phyloP scores from a whole-genome alignment of 2,888 invertebrate species.

The Leptopterna dolabrata region DNA sequence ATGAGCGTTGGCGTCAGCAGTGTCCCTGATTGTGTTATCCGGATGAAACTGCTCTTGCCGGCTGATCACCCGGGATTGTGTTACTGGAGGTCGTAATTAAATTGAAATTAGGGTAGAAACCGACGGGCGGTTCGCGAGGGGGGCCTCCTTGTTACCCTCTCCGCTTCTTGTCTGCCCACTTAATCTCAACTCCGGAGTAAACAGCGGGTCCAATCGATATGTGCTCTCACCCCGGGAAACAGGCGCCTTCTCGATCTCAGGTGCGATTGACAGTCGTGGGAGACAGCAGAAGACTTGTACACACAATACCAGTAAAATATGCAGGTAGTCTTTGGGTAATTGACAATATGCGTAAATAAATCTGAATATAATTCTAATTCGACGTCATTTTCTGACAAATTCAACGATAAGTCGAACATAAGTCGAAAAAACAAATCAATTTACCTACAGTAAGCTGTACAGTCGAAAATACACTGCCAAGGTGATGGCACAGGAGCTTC shows the following conservation, averaged over 20 bases:
- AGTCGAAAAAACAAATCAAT: too few species aligned
- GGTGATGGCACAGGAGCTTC: too few species aligned
- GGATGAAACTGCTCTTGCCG: conserved; percentile 18
- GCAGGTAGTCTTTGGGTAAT: too few species aligned
- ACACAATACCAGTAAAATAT: too few species aligned
- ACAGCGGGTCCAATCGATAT: conserved; percentile 13
- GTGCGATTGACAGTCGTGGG: background rate
- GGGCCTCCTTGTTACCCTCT: conserved; percentile 3
- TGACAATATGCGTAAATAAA: too few species aligned
- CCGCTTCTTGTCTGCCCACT: background rate
- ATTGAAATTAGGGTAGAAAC: conserved; percentile 20
- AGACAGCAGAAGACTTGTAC: background rate
- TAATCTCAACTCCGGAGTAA: conserved; percentile 7
- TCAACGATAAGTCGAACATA: too few species aligned
- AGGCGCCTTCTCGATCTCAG: background rate
- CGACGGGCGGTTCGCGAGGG: background rate
- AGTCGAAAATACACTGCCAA: too few species aligned
- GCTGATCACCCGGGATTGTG: conserved; percentile 17
- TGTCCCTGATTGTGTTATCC: conserved; percentile 19
- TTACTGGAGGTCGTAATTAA: conserved; percentile 3
- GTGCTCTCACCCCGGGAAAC: background rate
- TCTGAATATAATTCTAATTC: too few species aligned
- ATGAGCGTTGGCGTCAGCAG: background rate
- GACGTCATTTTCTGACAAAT: too few species aligned
- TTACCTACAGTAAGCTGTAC: too few species aligned